Evolutionary conservation across 2,888 invertebrate genomes (phyloP).

Genomic region (Leptinotarsa juncta): DNA sequence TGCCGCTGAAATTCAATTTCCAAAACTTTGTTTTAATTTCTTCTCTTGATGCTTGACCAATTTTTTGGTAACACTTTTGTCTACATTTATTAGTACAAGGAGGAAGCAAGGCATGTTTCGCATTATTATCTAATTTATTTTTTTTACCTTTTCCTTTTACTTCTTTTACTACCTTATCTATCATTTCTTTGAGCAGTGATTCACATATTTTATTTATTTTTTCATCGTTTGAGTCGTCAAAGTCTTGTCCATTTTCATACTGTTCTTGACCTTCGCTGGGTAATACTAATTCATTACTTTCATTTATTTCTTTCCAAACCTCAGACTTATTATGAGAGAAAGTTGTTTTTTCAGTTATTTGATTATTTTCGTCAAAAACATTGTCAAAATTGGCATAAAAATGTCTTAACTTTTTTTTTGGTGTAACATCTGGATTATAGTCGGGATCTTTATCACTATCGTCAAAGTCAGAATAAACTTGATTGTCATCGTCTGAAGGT

Average conservation of each 20-base stretch:
- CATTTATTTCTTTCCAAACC: neutral
- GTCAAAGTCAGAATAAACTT: slow-evolving; percentile 2
- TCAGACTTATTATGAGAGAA: neutral
- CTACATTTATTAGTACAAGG: neutral
- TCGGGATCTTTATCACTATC: neutral
- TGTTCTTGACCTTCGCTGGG: neutral
- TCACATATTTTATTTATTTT: neutral
- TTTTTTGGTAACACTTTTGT: neutral
- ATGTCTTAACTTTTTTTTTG: neutral
- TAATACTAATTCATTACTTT: neutral
- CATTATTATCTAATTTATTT: neutral
- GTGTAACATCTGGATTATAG: neutral
- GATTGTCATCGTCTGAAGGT: neutral
- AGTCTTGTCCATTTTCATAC: neutral
- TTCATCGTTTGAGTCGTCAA: neutral
- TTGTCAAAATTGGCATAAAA: neutral
- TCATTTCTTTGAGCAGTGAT: neutral
- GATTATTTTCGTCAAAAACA: neutral
- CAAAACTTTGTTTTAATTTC: slow-evolving; percentile 2
- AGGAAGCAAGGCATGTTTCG: neutral
- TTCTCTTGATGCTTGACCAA: neutral
- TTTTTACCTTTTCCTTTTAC: neutral
- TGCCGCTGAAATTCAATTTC: neutral
- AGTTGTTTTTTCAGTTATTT: neutral
- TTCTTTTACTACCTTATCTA: neutral